These are phyloP conservation scores for Phymastichus coffea DNA, from an alignment of 1,140 invertebrate species.

Conservation along the genomic window DNA sequence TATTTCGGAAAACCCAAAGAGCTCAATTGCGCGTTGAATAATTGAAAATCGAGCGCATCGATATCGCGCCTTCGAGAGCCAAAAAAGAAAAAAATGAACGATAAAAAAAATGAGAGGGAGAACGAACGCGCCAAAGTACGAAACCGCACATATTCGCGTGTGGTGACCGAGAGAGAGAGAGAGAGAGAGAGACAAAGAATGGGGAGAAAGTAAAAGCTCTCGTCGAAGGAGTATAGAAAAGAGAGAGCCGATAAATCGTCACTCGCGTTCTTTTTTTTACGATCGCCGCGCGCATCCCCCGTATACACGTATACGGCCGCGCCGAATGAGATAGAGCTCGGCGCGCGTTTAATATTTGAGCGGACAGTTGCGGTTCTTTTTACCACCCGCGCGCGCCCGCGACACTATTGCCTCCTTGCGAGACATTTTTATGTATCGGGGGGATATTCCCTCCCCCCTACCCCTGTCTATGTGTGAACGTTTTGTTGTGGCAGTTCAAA, in stretches of 20 bases:
- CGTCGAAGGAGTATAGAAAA: neutral
- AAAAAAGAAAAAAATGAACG: neutral
- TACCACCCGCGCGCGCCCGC: too few species aligned
- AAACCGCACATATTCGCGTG: conserved; percentile 19
- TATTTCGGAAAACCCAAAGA: too few species aligned
- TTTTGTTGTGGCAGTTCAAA: too few species aligned
- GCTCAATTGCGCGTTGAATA: too few species aligned
- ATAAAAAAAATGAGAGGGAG: neutral
- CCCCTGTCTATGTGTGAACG: too few species aligned
- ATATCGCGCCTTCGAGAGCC: too few species aligned
- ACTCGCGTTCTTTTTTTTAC: neutral
- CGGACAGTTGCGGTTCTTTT: conserved; percentile 26
- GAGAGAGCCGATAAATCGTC: conserved; percentile 19
- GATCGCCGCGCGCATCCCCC: neutral
- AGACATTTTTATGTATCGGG: too few species aligned
- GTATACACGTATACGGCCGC: neutral
- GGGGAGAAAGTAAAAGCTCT: neutral
- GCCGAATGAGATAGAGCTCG: neutral
- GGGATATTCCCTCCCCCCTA: too few species aligned
- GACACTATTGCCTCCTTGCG: too few species aligned
- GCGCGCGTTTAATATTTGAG: conserved; percentile 24
- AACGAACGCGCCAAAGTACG: conserved; percentile 11
- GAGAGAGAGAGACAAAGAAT: neutral
- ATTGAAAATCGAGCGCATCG: too few species aligned
- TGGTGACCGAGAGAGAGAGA: neutral